Evolutionary conservation across 2,888 invertebrate species (phyloP).

Genomic region (Netelia melanura): DNA sequence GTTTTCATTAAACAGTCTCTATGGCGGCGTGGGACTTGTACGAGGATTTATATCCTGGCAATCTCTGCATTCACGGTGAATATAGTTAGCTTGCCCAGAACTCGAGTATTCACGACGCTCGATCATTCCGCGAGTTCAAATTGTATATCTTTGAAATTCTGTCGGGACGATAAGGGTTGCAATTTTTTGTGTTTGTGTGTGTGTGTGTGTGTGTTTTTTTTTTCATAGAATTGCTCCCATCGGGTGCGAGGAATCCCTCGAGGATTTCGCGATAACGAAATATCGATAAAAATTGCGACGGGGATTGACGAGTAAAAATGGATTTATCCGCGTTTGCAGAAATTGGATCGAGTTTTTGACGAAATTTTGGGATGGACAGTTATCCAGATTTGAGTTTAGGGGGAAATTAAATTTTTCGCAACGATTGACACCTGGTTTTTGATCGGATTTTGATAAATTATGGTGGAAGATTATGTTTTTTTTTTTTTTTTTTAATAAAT

Average conservation of each 20-base stretch:
- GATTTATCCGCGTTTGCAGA: background rate
- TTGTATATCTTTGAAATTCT: slow-evolving; percentile 14
- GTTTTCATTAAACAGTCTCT: slow-evolving; percentile 51
- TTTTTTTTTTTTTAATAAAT: too few species aligned
- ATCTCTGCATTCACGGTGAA: slow-evolving; percentile 25
- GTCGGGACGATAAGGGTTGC: background rate
- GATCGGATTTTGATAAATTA: too few species aligned
- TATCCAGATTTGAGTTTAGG: too few species aligned
- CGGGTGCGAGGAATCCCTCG: background rate
- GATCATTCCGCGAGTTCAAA: slow-evolving; percentile 8
- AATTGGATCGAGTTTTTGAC: background rate
- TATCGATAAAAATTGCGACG: slow-evolving; percentile 27
- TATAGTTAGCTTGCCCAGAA: background rate
- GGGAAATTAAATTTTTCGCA: too few species aligned
- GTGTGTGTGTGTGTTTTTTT: background rate
- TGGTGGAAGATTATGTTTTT: too few species aligned
- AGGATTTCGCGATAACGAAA: slow-evolving; percentile 22
- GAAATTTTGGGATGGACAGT: background rate
- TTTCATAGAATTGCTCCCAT: background rate
- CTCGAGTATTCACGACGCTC: slow-evolving; percentile 17
- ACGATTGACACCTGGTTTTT: too few species aligned
- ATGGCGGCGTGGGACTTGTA: slow-evolving; percentile 20
- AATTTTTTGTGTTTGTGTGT: background rate
- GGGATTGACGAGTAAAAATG: too few species aligned
- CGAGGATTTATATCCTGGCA: slow-evolving; percentile 40